These are phyloP conservation scores for Volucella inanis DNA, from an alignment of 2,888 invertebrate species.

Conservation along the genomic window DNA sequence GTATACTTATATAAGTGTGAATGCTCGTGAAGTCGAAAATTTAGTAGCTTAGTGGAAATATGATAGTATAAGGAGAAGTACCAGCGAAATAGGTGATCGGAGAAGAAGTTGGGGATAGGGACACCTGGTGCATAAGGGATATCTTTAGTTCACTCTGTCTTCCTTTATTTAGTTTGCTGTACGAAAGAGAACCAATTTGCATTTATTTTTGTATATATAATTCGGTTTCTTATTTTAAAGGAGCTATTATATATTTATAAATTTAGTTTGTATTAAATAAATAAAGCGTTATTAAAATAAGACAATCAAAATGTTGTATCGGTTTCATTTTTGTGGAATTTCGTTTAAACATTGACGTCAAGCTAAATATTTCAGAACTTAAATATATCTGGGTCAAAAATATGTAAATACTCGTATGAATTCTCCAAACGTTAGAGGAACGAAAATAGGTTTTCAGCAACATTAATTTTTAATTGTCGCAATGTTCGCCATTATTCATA, in stretches of 20 bases:
- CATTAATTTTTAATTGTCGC: too few relatives aligned
- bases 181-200: constrained; percentile 61
- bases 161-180: constrained; percentile 55
- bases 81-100: constrained; percentile 39
- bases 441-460: too few relatives aligned
- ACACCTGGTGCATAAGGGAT: constrained; percentile 41
- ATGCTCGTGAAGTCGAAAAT: constrained; percentile 8
- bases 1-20: constrained; percentile 2
- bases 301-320: neutral
- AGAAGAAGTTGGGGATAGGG: constrained; percentile 16
- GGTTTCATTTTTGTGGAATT: neutral
- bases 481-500: too few relatives aligned
- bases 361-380: neutral
- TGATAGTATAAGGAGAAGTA: constrained; percentile 49
- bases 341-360: neutral
- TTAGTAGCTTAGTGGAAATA: neutral
- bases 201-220: constrained; percentile 48
- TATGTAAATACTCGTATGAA: too few relatives aligned
- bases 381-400: too few relatives aligned
- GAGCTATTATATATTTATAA: constrained; percentile 26
- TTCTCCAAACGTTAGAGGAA: too few relatives aligned
- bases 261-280: constrained; percentile 29
- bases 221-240: constrained; percentile 30
- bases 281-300: constrained; percentile 30
- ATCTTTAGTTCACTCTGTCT: constrained; percentile 25